Percentiles rank a stretch among this genome's conserved stretches.
phyloP scores from a whole-genome alignment of 2,797 vertebrate species.

The Cyprinodon diabolis region DNA sequence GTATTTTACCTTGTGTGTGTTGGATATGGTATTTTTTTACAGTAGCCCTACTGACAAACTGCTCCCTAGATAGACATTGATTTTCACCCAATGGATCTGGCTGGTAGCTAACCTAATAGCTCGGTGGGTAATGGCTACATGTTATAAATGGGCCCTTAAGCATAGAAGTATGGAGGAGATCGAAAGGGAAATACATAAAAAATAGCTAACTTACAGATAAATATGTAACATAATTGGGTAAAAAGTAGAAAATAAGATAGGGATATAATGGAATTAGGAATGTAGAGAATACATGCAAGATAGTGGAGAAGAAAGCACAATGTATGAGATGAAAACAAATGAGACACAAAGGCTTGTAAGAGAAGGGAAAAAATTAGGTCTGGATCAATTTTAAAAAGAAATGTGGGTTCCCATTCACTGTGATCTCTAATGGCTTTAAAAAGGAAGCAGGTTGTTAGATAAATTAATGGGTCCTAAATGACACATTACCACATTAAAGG shows the following conservation, averaged over 20 bases:
- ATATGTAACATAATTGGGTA: neutral
- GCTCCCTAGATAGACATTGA: slow-evolving; percentile 79
- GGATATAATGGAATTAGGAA: neutral
- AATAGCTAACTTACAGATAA: slow-evolving; percentile 1
- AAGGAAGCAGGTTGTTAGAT: slow-evolving; percentile 74
- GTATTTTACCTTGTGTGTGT: slow-evolving; percentile 35
- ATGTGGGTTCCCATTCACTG: slow-evolving; percentile 66
- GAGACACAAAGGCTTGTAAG: no score
- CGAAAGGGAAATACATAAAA: neutral
- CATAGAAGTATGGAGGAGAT: slow-evolving; percentile 32
- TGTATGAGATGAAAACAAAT: neutral
- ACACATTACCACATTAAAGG: slow-evolving; percentile 78
- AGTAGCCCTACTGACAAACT: slow-evolving; percentile 73
- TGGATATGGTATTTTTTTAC: slow-evolving; percentile 70
- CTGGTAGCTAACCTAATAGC: slow-evolving; percentile 80
- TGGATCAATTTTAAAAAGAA: slow-evolving; percentile 55
- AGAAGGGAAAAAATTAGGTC: slow-evolving; percentile 17
- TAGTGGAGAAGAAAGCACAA: neutral
- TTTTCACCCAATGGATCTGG: slow-evolving; percentile 80
- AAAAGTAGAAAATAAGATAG: neutral
- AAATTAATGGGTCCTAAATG: slow-evolving; percentile 76
- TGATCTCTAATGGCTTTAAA: slow-evolving; percentile 77
- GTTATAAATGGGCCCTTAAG: slow-evolving; percentile 74
- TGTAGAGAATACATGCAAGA: neutral
- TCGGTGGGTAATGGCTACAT: slow-evolving; percentile 76